A percentile compares a stretch with the other conserved stretches of the same genome.
phyloP scores from a whole-genome alignment of 37 sponge, comb jelly and placozoan species.

The Haliclona indistincta region DNA sequence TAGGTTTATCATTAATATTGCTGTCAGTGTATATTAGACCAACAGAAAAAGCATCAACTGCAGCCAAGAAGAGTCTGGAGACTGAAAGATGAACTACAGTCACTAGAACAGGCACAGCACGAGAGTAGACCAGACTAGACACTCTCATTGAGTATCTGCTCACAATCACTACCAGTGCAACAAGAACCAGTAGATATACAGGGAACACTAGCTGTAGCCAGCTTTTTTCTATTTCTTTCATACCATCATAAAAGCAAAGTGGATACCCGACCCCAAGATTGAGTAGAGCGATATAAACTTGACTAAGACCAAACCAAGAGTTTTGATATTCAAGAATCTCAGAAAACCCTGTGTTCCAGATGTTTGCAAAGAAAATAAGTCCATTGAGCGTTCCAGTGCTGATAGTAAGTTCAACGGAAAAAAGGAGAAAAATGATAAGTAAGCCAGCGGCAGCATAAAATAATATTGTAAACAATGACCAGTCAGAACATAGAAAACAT shows the following conservation, averaged over 20 bases:
- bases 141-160: background rate
- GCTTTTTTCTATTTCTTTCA: constrained; percentile 33
- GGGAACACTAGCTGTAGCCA: constrained; percentile 47
- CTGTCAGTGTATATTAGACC: constrained; percentile 13
- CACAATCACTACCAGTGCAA: background rate
- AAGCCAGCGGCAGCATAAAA: constrained; percentile 18
- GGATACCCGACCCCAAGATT: constrained; percentile 27
- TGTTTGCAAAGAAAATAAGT: constrained; percentile 49
- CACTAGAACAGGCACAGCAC: constrained; percentile 42
- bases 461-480: background rate
- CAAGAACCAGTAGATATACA: constrained; percentile 21
- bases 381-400: constrained; percentile 42
- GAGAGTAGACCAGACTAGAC: constrained; percentile 7
- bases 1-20: too few species aligned
- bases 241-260: constrained; percentile 50
- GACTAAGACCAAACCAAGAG: background rate
- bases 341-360: too few species aligned
- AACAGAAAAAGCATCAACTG: constrained; percentile 10
- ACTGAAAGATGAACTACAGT: constrained; percentile 42
- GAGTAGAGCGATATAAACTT: constrained; percentile 17
- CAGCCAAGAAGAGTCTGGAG: constrained; percentile 14
- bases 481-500: constrained; percentile 19
- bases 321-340: too few species aligned
- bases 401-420: constrained; percentile 24
- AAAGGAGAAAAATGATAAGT: constrained; percentile 33